Evolutionary conservation across 1,140 invertebrate genomes (phyloP).

Genomic region (Tetranychus urticae): DNA sequence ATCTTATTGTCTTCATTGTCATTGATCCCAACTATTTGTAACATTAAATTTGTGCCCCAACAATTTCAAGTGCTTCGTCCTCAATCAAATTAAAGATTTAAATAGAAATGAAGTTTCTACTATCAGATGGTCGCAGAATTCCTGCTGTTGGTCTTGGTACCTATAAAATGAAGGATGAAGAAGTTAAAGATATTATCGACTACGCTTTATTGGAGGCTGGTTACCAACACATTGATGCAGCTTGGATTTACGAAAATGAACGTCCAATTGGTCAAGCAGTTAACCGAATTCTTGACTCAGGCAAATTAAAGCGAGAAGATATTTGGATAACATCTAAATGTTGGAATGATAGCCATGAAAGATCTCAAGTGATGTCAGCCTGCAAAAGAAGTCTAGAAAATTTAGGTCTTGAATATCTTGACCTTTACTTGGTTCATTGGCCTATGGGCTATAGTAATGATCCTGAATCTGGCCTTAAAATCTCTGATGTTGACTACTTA

Average conservation of each 20-base stretch:
- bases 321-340: too few species aligned
- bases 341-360: too few species aligned
- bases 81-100: background rate
- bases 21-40: too few species aligned
- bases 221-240: constrained; percentile 56
- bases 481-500: constrained; percentile 1
- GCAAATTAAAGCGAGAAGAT: background rate
- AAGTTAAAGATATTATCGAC: constrained; percentile 27
- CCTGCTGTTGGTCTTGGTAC: constrained; percentile 46
- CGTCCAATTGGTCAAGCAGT: constrained; percentile 22
- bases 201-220: constrained; percentile 34
- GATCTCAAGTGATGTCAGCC: background rate
- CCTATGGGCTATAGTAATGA: constrained; percentile 22
- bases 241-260: constrained; percentile 56
- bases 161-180: constrained; percentile 29
- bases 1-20: too few species aligned
- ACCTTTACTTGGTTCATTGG: constrained; percentile 62
- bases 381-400: constrained; percentile 22
- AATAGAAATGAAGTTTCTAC: background rate
- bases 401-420: constrained; percentile 48
- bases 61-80: too few species aligned
- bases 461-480: background rate
- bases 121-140: constrained; percentile 16
- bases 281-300: background rate
- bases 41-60: too few species aligned